These are phyloP conservation scores for Bedellia somnulentella DNA, from an alignment of 2,888 invertebrate genomes.

Conservation along the genomic window DNA sequence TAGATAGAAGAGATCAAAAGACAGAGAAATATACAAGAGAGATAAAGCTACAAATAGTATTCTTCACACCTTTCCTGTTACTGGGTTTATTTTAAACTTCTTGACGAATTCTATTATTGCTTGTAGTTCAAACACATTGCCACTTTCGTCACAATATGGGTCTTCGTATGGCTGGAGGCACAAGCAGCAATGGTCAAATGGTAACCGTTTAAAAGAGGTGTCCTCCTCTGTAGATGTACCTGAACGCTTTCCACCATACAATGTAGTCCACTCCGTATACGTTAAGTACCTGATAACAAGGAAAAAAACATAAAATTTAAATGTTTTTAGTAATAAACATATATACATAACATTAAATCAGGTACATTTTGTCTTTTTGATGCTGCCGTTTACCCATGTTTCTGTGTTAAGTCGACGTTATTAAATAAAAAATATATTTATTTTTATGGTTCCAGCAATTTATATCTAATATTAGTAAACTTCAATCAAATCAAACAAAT, in stretches of 20 bases:
- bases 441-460: not conserved
- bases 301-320: constrained; percentile 10
- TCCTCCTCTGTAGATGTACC: constrained; percentile 71
- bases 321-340: no score
- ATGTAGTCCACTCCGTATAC: constrained; percentile 85
- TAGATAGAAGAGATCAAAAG: no score
- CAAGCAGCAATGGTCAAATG: constrained; percentile 90
- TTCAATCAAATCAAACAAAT: no score
- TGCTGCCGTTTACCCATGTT: constrained; percentile 93
- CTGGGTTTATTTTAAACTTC: constrained; percentile 91
- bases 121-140: constrained; percentile 91
- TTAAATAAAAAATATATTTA: not conserved
- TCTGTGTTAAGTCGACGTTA: constrained; percentile 6
- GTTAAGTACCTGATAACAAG: constrained; percentile 70
- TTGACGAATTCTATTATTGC: constrained; percentile 85
- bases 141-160: constrained; percentile 88
- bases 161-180: constrained; percentile 90
- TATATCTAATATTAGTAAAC: not conserved
- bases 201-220: constrained; percentile 85
- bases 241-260: constrained; percentile 85
- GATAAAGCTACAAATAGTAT: no score
- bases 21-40: no score
- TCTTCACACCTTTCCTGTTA: constrained; percentile 83
- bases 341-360: no score
- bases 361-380: constrained; percentile 92